These are phyloP conservation scores for Drosophila mayri DNA, from an alignment of 1,140 invertebrate genomes.

Conservation along the genomic window DNA sequence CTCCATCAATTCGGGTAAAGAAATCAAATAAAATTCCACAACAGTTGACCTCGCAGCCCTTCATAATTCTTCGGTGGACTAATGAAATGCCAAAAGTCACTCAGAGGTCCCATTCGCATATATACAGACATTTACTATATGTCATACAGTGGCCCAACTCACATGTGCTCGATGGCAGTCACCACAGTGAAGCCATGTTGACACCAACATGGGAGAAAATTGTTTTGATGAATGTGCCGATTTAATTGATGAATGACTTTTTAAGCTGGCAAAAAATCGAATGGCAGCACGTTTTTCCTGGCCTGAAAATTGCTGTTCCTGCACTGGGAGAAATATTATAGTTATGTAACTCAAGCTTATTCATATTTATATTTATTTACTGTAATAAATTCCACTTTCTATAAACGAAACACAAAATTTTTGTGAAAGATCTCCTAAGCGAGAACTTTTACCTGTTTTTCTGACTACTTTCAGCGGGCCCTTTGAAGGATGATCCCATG, in stretches of 20 bases:
- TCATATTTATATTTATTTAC: no score
- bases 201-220: slow-evolving; percentile 68
- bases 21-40: slow-evolving; percentile 37
- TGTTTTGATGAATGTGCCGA: slow-evolving; percentile 84
- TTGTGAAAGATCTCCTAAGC: no score
- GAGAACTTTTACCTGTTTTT: neutral
- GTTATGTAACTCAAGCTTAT: no score
- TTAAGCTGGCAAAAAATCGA: slow-evolving; percentile 71
- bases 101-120: slow-evolving; percentile 26
- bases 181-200: slow-evolving; percentile 59
- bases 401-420: no score
- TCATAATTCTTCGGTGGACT: slow-evolving; percentile 42
- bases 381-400: no score
- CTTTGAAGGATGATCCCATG: slow-evolving; percentile 21
- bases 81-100: slow-evolving; percentile 47
- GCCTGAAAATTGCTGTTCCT: neutral
- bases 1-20: slow-evolving; percentile 22
- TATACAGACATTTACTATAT: neutral
- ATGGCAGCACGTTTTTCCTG: slow-evolving; percentile 26
- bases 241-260: slow-evolving; percentile 84
- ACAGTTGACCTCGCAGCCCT: slow-evolving; percentile 18
- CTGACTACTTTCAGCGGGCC: neutral
- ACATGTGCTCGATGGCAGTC: slow-evolving; percentile 31
- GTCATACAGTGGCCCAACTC: slow-evolving; percentile 25
- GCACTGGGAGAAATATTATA: slow-evolving; percentile 4